These are phyloP conservation scores for Yponomeuta malinellus DNA, from an alignment of 2,888 invertebrate species.

Conservation along the genomic window DNA sequence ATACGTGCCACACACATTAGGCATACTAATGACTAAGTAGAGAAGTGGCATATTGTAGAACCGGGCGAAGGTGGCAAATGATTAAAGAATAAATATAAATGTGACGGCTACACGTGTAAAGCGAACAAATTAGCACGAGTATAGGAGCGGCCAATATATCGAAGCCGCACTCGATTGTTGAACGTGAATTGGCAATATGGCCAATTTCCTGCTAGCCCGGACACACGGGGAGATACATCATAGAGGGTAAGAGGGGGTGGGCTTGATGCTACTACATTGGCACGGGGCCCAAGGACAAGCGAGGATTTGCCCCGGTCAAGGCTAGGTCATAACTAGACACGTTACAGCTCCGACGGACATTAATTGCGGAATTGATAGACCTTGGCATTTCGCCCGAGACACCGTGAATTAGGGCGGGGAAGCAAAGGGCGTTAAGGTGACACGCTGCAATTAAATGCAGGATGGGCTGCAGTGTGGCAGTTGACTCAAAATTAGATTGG, in stretches of 20 bases:
- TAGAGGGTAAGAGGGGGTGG: constrained; percentile 18
- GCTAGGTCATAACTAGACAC: constrained; percentile 28
- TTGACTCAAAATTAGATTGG: neutral
- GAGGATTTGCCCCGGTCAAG: constrained; percentile 55
- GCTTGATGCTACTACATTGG: constrained; percentile 33
- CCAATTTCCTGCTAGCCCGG: constrained; percentile 39
- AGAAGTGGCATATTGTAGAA: neutral
- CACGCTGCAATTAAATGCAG: neutral
- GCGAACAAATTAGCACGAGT: neutral
- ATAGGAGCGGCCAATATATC: neutral
- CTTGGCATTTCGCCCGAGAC: constrained; percentile 15
- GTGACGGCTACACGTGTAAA: neutral
- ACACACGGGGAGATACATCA: constrained; percentile 30
- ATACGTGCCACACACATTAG: neutral
- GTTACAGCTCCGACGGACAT: neutral
- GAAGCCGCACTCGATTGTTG: constrained; percentile 30
- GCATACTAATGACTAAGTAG: neutral
- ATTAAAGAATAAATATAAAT: neutral
- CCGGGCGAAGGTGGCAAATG: neutral
- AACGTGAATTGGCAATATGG: constrained; percentile 49
- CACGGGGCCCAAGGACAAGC: constrained; percentile 58
- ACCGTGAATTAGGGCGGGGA: constrained; percentile 6
- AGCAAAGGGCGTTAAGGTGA: constrained; percentile 4
- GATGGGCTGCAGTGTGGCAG: neutral
- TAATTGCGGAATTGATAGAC: constrained; percentile 4